phyloP scores from a whole-genome alignment of 2,113 vertebrate genomes.

The Gallinago media region DNA sequence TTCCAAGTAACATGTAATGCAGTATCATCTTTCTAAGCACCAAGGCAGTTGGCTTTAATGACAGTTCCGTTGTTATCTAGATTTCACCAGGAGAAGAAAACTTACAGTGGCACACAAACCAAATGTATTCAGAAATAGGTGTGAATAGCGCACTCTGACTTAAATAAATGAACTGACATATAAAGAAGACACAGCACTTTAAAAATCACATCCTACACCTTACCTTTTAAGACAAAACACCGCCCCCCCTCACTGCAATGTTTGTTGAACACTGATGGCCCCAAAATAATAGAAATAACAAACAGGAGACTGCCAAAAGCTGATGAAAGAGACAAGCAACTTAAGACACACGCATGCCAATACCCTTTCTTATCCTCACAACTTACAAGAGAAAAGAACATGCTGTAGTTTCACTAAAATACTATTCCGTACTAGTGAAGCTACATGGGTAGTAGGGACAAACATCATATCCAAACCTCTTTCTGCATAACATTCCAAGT shows the following conservation, averaged over 20 bases:
- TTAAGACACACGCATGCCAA: not conserved
- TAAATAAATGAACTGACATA: not conserved
- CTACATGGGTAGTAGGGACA: fast-evolving
- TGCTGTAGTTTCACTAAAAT: not conserved
- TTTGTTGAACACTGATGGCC: not conserved
- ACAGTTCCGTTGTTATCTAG: not conserved
- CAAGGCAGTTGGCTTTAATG: not conserved
- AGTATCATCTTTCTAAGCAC: not conserved
- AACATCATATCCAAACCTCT: not conserved
- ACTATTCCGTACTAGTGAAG: not conserved
- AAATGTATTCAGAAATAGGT: not conserved
- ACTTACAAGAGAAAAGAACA: not conserved
- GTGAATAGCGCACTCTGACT: not conserved
- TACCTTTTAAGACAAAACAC: not conserved
- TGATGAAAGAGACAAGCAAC: not conserved
- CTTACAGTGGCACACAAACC: fast-evolving
- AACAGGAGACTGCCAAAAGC: not conserved
- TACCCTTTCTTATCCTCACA: not conserved
- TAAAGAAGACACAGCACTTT: not conserved
- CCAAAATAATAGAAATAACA: not conserved
- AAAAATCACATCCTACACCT: not conserved
- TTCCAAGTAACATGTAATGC: not conserved
- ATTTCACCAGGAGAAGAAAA: not conserved
- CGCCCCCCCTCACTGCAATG: fast-evolving
- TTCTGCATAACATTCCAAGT: not conserved